Evolutionary conservation across 2,797 vertebrate species (phyloP), one percentile per base, ranked within the genome.

Genomic region (Urophycis tenuis): DNA sequence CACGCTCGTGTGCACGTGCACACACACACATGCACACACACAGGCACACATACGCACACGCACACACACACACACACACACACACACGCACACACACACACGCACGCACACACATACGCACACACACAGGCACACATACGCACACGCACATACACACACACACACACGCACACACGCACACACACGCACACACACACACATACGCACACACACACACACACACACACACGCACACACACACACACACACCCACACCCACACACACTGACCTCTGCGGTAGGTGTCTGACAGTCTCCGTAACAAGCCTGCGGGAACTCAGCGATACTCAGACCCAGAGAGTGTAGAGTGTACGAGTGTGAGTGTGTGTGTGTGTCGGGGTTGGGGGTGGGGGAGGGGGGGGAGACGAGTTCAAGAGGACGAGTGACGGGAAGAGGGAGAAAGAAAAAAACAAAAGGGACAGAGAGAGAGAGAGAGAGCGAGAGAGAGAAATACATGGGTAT

Each of bases 281-380:
- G 90, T 91, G 87, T 87, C 77, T 91, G 90, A 90, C 88, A 91
- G 90, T 82, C 85, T 82, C 77, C 19, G 87, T 89, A 91, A 91
- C 85, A 89, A 89, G 87, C 85, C 80, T 88, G 86, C 86, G 84
- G 87, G 86, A 87, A 86, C 83, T 89, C 39, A 71, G 30, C 34
- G 36, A 36, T 84, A 86, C 83, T 87, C 85, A 87, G 82, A 88
- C 85, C 15, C 49, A 11, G 5, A 19, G 49, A 6, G 22, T 8
- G 9, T 49, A 49, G 45, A 83, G 81, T 83, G 79, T 87, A 75
- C 1, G 36, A 9, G 2, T 3, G 36, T 39, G 11, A 6, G 36
- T 39, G 3, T 39, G 3, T 39, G 3, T 3, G 36, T 36, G 35
- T 36, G 35, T 36, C 4, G 4, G 35, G 4, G 35, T 45, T 12